Percentiles rank a stretch among this genome's conserved stretches.
Evolutionary conservation across 2,888 invertebrate species (phyloP).

Genomic region (Limnephilus lunatus): DNA sequence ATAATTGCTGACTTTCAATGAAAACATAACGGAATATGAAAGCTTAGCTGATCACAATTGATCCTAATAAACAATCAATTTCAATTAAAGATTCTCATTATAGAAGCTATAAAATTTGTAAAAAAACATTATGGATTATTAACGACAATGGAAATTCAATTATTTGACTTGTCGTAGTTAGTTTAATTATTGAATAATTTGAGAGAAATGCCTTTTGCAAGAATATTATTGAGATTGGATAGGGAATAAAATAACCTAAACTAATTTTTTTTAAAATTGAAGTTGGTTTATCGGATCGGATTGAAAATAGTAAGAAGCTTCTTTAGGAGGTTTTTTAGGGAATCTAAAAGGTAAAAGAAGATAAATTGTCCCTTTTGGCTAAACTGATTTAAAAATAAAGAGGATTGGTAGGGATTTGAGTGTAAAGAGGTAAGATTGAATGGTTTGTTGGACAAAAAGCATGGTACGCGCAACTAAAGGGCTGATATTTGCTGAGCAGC

Average conservation of each 20-base stretch:
- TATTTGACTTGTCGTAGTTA: no score
- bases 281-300: neutral
- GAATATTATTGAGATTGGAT: neutral
- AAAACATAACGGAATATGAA: neutral
- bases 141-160: neutral
- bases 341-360: neutral
- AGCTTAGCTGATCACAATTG: conserved; percentile 4
- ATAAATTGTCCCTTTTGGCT: neutral
- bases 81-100: conserved; percentile 2
- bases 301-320: neutral
- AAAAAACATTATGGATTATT: neutral
- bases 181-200: neutral
- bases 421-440: conserved; percentile 34
- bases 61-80: neutral
- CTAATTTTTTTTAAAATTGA: neutral
- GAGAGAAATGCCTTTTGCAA: neutral
- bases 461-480: conserved; percentile 62
- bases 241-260: neutral
- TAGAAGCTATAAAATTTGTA: neutral
- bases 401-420: conserved; percentile 26
- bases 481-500: conserved; percentile 55
- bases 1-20: conserved; percentile 52
- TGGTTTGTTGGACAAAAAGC: conserved; percentile 48
- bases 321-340: neutral
- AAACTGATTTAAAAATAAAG: neutral